phyloP scores from a whole-genome alignment of 1,140 invertebrate species.

The Calosoma granatense region DNA sequence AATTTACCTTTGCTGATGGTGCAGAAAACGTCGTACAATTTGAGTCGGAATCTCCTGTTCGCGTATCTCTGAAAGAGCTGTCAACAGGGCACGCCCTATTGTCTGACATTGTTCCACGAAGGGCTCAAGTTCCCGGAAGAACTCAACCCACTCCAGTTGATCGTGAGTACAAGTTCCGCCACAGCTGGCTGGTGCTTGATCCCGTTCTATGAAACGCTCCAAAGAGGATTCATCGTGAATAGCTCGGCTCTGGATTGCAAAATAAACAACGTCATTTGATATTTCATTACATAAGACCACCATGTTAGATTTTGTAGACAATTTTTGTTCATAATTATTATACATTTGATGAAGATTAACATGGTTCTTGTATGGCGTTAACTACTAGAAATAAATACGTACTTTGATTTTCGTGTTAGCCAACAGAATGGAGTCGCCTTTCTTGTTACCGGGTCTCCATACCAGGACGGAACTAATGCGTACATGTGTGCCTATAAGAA shows the following conservation, averaged over 20 bases:
- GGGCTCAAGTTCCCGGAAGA: conserved; percentile 47
- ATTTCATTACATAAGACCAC: too few relatives aligned
- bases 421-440: conserved; percentile 21
- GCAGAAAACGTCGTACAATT: conserved; percentile 39
- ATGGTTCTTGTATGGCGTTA: too few relatives aligned
- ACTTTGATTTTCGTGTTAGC: conserved; percentile 27
- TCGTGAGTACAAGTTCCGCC: conserved; percentile 41
- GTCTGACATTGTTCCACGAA: conserved; percentile 38
- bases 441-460: conserved; percentile 25
- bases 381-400: too few relatives aligned
- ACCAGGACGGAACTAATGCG: conserved; percentile 27
- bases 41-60: conserved; percentile 35
- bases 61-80: conserved; percentile 41
- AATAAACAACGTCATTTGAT: too few relatives aligned
- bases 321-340: too few relatives aligned
- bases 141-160: conserved; percentile 50
- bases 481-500: conserved; percentile 24
- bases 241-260: conserved; percentile 26
- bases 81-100: conserved; percentile 38
- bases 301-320: too few relatives aligned
- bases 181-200: conserved; percentile 40
- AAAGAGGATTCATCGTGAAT: conserved; percentile 29
- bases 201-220: conserved; percentile 31
- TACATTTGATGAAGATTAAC: too few relatives aligned
- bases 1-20: conserved; percentile 41